A percentile compares a stretch with the other conserved stretches of the same genome.
Conservation (phyloP, 2,113 vertebrate genomes). For the Phycodurus eques region DNA sequence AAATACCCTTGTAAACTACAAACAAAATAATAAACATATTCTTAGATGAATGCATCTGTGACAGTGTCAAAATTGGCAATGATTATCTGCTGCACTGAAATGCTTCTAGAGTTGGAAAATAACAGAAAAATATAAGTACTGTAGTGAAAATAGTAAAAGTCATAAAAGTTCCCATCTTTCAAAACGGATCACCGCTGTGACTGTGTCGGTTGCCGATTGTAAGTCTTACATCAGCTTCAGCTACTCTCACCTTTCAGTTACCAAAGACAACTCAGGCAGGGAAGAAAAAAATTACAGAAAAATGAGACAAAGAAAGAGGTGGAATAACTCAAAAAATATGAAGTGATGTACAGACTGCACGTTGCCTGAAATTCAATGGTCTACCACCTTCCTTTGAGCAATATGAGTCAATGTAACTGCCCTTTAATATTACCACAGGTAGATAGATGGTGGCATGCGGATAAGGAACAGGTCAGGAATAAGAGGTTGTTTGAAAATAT, state of each 20-base stretch:
- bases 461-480: slow-evolving; percentile 26
- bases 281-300: slow-evolving; percentile 1
- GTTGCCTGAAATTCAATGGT: slow-evolving; percentile 47
- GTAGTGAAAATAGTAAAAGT: slow-evolving; percentile 9
- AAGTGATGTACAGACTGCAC: slow-evolving; percentile 51
- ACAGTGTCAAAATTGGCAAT: neutral
- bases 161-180: slow-evolving; percentile 20
- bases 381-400: slow-evolving; percentile 38
- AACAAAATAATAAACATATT: neutral
- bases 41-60: neutral
- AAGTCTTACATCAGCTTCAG: slow-evolving; percentile 56
- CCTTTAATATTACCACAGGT: slow-evolving; percentile 47
- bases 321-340: slow-evolving; percentile 34
- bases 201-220: slow-evolving; percentile 36
- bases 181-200: slow-evolving; percentile 32
- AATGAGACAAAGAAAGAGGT: slow-evolving; percentile 12
- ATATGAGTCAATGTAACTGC: slow-evolving; percentile 29
- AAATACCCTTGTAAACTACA: neutral
- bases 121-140: neutral
- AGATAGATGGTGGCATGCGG: slow-evolving; percentile 13
- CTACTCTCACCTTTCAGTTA: slow-evolving; percentile 30
- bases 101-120: neutral
- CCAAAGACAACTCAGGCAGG: slow-evolving; percentile 28
- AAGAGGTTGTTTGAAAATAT: slow-evolving; percentile 23
- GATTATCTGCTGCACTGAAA: neutral